phyloP scores from a whole-genome alignment of 1,140 invertebrate species.

The Apis dorsata region DNA sequence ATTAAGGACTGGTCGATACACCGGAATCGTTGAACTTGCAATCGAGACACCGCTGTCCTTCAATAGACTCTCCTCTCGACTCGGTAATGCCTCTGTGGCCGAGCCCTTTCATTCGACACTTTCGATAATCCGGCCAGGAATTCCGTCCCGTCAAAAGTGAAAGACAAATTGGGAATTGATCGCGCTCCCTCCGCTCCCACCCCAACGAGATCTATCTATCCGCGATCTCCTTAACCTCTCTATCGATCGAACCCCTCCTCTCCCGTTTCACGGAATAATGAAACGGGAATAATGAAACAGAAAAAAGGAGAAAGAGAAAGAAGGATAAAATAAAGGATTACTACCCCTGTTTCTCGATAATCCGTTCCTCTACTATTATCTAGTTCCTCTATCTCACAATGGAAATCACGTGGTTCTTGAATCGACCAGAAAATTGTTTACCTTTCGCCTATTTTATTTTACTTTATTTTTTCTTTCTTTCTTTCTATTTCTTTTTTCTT shows the following conservation, averaged over 20 bases:
- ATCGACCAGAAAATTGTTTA: conserved; percentile 24
- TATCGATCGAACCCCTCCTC: background rate
- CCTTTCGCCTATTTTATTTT: background rate
- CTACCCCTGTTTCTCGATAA: background rate
- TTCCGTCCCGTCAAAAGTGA: conserved; percentile 41
- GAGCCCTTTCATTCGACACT: conserved; percentile 46
- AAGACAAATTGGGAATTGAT: conserved; percentile 47
- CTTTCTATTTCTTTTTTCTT: background rate
- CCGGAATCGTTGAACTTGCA: conserved; percentile 58
- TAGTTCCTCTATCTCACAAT: background rate
- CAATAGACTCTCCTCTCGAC: conserved; percentile 36
- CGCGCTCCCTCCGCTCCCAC: background rate
- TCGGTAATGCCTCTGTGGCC: conserved; percentile 42
- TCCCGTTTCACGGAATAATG: background rate
- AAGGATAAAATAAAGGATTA: conserved; percentile 1
- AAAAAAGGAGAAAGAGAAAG: too few relatives aligned
- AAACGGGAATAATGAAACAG: background rate
- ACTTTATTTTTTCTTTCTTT: too few relatives aligned
- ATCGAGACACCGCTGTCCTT: conserved; percentile 47
- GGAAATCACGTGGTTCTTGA: conserved; percentile 2
- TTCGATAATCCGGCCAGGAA: conserved; percentile 41
- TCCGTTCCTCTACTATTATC: background rate
- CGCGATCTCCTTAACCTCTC: background rate
- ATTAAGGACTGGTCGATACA: conserved; percentile 57
- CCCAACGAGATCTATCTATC: background rate